Percentiles rank a stretch among this genome's conserved stretches.
Evolutionary conservation across 1,140 invertebrate species (phyloP).

Genomic region (Charaxes varanes): DNA sequence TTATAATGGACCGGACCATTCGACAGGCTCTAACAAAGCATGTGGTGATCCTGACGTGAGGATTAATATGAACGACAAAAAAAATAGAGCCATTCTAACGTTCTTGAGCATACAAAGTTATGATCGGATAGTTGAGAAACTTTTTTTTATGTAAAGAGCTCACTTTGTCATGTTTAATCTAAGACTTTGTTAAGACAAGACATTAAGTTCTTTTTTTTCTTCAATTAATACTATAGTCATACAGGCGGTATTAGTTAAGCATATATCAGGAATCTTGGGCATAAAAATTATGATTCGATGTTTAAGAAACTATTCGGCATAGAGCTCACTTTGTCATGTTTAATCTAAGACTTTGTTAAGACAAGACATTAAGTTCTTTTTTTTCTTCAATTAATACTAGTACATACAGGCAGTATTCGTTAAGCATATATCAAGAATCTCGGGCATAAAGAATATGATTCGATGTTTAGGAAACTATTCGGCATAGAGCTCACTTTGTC

Average conservation of each 20-base stretch:
- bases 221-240: too few relatives aligned
- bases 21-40: slow-evolving; percentile 65
- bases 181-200: too few relatives aligned
- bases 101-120: slow-evolving; percentile 48
- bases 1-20: slow-evolving; percentile 64
- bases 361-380: too few relatives aligned
- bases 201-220: too few relatives aligned
- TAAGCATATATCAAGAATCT: too few relatives aligned
- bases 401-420: too few relatives aligned
- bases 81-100: slow-evolving; percentile 38
- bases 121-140: slow-evolving; percentile 11
- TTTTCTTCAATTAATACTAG: too few relatives aligned
- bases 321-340: neutral
- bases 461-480: slow-evolving; percentile 4
- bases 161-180: neutral
- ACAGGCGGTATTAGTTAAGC: too few relatives aligned
- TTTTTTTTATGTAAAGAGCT: slow-evolving; percentile 5
- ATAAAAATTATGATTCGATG: slow-evolving; percentile 38
- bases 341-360: too few relatives aligned
- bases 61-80: slow-evolving; percentile 66
- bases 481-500: neutral
- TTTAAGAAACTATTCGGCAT: slow-evolving; percentile 1
- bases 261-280: too few relatives aligned
- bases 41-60: slow-evolving; percentile 61
- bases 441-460: slow-evolving; percentile 42